phyloP scores from a whole-genome alignment of 2,888 invertebrate genomes.

The Lordiphosa fenestrarum region DNA sequence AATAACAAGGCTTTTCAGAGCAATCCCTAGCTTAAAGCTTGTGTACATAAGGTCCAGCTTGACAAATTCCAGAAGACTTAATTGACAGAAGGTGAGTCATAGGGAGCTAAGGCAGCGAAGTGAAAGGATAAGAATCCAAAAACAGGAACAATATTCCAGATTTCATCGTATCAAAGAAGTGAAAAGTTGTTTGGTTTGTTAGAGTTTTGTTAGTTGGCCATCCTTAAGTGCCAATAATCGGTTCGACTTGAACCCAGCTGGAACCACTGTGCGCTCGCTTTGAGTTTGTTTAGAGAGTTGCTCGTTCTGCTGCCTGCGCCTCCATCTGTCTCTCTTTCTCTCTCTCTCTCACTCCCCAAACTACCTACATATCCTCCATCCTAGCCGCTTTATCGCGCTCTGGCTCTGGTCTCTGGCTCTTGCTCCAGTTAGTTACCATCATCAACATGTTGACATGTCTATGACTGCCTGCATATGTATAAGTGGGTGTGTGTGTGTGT shows the following conservation, averaged over 20 bases:
- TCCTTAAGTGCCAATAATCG: too few species aligned
- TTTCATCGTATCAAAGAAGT: too few species aligned
- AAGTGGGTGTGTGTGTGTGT: slow-evolving; percentile 19
- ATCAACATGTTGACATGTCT: slow-evolving; percentile 75
- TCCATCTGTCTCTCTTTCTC: neutral
- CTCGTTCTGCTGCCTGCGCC: slow-evolving; percentile 25
- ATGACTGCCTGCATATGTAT: slow-evolving; percentile 52
- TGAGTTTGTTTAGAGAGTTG: slow-evolving; percentile 23
- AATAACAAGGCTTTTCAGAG: too few species aligned
- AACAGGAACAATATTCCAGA: too few species aligned
- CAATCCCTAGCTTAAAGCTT: too few species aligned
- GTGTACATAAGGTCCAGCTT: too few species aligned
- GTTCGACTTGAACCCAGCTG: neutral
- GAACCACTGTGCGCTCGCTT: slow-evolving; percentile 20
- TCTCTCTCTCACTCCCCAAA: neutral
- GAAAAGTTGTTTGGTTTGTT: too few species aligned
- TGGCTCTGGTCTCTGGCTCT: slow-evolving; percentile 49
- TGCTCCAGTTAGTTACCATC: slow-evolving; percentile 73
- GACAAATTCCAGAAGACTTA: too few species aligned
- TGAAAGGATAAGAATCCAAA: too few species aligned
- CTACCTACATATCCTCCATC: slow-evolving; percentile 8
- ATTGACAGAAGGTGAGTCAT: too few species aligned
- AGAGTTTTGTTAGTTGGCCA: too few species aligned
- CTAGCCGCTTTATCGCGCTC: slow-evolving; percentile 39
- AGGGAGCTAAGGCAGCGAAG: too few species aligned